Conservation (phyloP, 2,797 vertebrate species). For the Karalla daura region DNA sequence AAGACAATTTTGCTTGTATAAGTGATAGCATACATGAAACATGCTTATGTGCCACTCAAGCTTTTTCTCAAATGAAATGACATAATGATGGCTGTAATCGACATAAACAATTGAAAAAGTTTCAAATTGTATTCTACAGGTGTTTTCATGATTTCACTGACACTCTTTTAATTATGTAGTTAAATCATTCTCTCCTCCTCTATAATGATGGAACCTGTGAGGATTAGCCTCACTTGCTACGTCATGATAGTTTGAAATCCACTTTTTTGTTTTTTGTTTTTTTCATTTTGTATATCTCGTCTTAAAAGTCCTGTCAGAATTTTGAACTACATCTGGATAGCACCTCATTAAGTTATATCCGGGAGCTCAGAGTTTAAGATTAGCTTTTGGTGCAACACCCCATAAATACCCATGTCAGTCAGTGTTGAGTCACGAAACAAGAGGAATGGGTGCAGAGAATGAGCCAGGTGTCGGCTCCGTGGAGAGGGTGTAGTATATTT, state of each 20-base stretch:
- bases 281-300: background rate
- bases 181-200: background rate
- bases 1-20: no score
- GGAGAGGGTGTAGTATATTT: slow-evolving; percentile 37
- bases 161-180: no score
- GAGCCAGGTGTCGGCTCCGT: slow-evolving; percentile 37
- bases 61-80: no score
- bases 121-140: no score
- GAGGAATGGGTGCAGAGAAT: slow-evolving; percentile 26
- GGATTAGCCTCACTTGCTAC: background rate
- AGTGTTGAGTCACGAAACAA: slow-evolving; percentile 31
- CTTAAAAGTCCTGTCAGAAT: background rate
- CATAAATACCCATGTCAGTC: slow-evolving; percentile 15
- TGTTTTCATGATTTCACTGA: no score
- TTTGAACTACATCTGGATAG: background rate
- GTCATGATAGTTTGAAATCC: background rate
- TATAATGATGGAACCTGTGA: background rate
- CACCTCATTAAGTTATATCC: background rate
- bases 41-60: no score
- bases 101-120: no score
- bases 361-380: background rate
- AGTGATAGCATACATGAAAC: no score
- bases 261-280: background rate
- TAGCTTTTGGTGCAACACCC: background rate
- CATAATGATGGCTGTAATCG: no score